Percentiles rank a stretch among this genome's conserved stretches.
phyloP scores from a whole-genome alignment of 1,140 invertebrate genomes.

The Orchesella cincta region DNA sequence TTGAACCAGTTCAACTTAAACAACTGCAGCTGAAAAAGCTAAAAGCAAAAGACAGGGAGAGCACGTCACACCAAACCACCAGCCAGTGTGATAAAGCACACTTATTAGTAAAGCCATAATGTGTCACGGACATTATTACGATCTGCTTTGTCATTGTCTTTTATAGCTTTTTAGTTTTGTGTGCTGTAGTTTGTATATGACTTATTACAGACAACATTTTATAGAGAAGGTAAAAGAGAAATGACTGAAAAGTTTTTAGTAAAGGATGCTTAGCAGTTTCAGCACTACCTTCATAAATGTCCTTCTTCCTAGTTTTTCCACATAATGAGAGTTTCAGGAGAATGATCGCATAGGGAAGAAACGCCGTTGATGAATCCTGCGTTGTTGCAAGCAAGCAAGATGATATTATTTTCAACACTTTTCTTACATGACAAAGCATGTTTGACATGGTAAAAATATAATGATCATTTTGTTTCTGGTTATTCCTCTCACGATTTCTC shows the following conservation, averaged over 20 bases:
- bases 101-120: slow-evolving; percentile 15
- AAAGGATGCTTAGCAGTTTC: no score
- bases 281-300: no score
- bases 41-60: background rate
- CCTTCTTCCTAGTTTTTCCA: no score
- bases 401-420: slow-evolving; percentile 4
- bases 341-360: no score
- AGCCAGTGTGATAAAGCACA: slow-evolving; percentile 7
- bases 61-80: background rate
- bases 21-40: background rate
- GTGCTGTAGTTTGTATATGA: background rate
- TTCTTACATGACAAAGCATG: background rate
- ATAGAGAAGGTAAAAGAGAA: background rate
- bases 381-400: no score
- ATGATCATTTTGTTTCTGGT: background rate
- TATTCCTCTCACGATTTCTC: slow-evolving; percentile 6
- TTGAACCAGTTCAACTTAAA: background rate
- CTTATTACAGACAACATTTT: background rate
- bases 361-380: no score
- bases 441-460: background rate
- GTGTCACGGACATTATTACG: slow-evolving; percentile 21
- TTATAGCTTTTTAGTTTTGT: slow-evolving; percentile 8
- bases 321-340: no score
- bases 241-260: background rate
- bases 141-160: slow-evolving; percentile 27